Evolutionary conservation across 2,888 invertebrate species (phyloP).

Genomic region (Meghimatium bilineatum): DNA sequence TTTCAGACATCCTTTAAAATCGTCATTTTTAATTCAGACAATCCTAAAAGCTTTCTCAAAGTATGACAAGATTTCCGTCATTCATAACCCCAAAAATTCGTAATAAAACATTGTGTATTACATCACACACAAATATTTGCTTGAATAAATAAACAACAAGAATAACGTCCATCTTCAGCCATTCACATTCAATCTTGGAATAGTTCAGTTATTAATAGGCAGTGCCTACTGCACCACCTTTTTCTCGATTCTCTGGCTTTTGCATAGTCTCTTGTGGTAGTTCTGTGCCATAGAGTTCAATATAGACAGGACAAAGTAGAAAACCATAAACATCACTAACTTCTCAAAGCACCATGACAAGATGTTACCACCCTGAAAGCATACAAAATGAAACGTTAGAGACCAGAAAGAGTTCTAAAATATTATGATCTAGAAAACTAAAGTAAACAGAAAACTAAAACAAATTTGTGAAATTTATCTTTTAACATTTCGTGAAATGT

Average conservation of each 20-base stretch:
- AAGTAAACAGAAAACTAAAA: neutral
- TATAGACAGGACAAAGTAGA: slow-evolving; percentile 96
- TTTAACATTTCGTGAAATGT: too few relatives aligned
- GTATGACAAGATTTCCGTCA: neutral
- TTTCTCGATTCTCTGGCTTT: slow-evolving; percentile 46
- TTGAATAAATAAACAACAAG: neutral
- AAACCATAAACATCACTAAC: slow-evolving; percentile 93
- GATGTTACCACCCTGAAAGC: slow-evolving; percentile 80
- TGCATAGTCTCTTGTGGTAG: slow-evolving; percentile 84
- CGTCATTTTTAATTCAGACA: too few relatives aligned
- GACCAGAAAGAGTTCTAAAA: too few relatives aligned
- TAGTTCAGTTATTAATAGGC: neutral
- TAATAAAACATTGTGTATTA: neutral
- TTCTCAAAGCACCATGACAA: slow-evolving; percentile 89
- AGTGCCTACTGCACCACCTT: slow-evolving; percentile 25
- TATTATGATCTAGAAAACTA: too few relatives aligned
- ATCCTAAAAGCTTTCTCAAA: too few relatives aligned
- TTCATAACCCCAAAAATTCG: neutral
- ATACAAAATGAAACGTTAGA: neutral
- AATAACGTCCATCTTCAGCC: neutral
- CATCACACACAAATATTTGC: neutral
- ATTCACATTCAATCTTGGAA: neutral
- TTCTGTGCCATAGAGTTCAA: slow-evolving; percentile 97
- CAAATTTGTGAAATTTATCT: neutral
- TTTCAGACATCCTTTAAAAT: too few relatives aligned